Evolutionary conservation across 2,113 vertebrate species (phyloP).

Genomic region (Pardalotus punctatus): DNA sequence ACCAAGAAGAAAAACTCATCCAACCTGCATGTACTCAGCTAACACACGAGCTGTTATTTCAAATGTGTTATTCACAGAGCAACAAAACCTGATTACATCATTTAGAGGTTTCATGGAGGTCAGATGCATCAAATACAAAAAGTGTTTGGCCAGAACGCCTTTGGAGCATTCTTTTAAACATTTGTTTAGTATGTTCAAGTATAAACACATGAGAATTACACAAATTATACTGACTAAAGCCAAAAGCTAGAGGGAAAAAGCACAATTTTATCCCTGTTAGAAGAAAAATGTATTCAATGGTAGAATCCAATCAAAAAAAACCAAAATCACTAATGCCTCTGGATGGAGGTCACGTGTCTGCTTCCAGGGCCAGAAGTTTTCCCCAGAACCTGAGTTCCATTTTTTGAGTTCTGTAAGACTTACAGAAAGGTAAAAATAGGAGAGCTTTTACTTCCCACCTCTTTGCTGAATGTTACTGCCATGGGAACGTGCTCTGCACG

Average conservation of each 20-base stretch:
- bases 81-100: not conserved
- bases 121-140: conserved; percentile 5
- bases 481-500: conserved; percentile 44
- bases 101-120: not conserved
- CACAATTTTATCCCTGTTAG: not conserved
- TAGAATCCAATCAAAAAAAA: not conserved
- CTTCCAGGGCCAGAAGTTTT: not conserved
- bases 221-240: not conserved
- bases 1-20: not conserved
- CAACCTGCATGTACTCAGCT: not conserved
- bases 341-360: not conserved
- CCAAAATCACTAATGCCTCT: not conserved
- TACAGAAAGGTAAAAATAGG: conserved; percentile 52
- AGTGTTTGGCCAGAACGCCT: not conserved
- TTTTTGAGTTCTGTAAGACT: not conserved
- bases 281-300: not conserved
- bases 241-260: not conserved
- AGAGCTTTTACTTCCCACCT: conserved; percentile 50
- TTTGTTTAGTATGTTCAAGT: not conserved
- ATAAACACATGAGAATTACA: not conserved
- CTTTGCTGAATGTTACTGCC: conserved; percentile 50
- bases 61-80: not conserved
- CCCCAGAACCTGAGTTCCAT: not conserved
- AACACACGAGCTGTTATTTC: not conserved
- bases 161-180: not conserved